Conservation (phyloP, 1,140 invertebrate genomes). For the Apolygus lucorum region DNA sequence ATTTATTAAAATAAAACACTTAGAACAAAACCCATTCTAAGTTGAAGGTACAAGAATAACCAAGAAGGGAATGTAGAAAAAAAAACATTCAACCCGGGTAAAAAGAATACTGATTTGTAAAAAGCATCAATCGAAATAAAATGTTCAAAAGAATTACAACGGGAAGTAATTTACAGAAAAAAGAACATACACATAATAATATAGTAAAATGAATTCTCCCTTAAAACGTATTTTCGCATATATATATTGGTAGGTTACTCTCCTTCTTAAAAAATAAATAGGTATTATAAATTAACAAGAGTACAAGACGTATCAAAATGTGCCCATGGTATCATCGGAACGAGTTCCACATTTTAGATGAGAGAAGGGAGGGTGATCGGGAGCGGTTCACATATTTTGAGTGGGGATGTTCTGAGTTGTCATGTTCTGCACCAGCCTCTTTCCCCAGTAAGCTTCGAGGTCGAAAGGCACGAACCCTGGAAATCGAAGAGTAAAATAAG, state of each 20-base stretch:
- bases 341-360: neutral
- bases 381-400: neutral
- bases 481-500: no score
- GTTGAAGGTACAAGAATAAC: neutral
- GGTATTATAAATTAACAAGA: neutral
- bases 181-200: neutral
- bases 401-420: slow-evolving; percentile 37
- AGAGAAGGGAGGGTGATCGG: neutral
- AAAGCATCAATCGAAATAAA: neutral
- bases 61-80: neutral
- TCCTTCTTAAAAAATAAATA: neutral
- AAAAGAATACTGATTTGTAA: slow-evolving; percentile 5
- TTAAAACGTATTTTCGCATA: no score
- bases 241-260: neutral
- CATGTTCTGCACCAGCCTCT: slow-evolving; percentile 67
- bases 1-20: neutral
- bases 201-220: neutral
- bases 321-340: neutral
- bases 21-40: neutral
- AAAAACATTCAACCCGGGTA: slow-evolving; percentile 3
- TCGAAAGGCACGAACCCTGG: slow-evolving; percentile 76
- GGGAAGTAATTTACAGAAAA: neutral
- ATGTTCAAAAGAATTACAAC: neutral
- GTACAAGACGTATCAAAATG: neutral
- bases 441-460: slow-evolving; percentile 79